These are phyloP conservation scores for Otolemur crassicaudatus DNA, from an alignment of 2,797 vertebrate species.

Conservation along the genomic window DNA sequence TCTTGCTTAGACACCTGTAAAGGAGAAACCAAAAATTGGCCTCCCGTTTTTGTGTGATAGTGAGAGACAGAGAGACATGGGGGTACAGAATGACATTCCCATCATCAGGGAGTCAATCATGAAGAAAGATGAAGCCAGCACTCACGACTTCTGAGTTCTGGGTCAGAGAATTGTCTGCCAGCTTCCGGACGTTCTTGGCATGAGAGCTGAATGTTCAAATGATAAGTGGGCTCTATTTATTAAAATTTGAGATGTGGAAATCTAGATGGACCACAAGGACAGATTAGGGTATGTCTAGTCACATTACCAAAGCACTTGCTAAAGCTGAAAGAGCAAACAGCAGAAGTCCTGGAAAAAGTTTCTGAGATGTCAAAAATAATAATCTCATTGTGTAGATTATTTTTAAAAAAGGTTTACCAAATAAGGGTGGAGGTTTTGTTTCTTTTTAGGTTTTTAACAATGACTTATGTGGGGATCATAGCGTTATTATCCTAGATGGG, in stretches of 20 bases:
- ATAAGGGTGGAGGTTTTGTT: neutral
- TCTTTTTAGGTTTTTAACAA: neutral
- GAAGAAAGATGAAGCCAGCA: neutral
- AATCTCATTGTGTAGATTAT: neutral
- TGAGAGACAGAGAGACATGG: neutral
- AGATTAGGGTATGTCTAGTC: neutral
- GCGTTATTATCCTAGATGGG: neutral
- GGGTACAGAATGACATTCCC: neutral
- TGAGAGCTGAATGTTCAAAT: neutral
- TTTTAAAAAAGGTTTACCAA: neutral
- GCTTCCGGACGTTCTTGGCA: neutral
- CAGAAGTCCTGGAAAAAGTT: constrained; percentile 11
- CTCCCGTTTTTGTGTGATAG: neutral
- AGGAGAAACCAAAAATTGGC: neutral
- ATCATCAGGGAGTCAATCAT: neutral
- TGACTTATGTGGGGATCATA: neutral
- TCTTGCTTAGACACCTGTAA: neutral
- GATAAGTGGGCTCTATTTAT: constrained; percentile 8
- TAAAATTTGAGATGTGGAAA: neutral
- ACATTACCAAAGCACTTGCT: neutral
- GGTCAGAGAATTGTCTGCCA: neutral
- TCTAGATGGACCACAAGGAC: constrained; percentile 23
- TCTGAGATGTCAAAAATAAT: constrained; percentile 1
- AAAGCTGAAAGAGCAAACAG: neutral
- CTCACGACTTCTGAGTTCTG: neutral